phyloP scores from a whole-genome alignment of 2,797 vertebrate species.

The Dendrocincla fuliginosa region DNA sequence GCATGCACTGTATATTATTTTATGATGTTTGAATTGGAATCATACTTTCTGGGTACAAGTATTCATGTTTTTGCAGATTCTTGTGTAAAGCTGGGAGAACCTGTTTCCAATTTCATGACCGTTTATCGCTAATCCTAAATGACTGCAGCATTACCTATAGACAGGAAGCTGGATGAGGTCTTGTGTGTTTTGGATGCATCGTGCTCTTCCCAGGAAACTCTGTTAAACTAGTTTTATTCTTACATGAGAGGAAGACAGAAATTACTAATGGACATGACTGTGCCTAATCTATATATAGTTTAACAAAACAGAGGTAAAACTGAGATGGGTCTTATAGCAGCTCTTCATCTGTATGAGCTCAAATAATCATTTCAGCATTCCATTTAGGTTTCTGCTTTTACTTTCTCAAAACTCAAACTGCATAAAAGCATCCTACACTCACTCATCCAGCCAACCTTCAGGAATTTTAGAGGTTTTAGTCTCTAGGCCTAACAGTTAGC shows the following conservation, averaged over 20 bases:
- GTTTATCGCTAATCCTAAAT: conserved; percentile 80
- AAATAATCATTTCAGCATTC: conserved; percentile 4
- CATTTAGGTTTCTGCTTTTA: not conserved
- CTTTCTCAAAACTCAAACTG: not conserved
- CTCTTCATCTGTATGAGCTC: not conserved
- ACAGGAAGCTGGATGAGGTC: conserved; percentile 76
- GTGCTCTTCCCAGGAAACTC: conserved; percentile 72
- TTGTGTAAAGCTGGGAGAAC: conserved; percentile 73
- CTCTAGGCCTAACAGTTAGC: not conserved
- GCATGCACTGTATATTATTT: conserved; percentile 81
- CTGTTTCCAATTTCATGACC: conserved; percentile 81
- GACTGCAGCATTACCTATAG: conserved; percentile 78
- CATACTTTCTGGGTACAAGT: conserved; percentile 75
- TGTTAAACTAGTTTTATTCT: conserved; percentile 72
- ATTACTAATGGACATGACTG: conserved; percentile 62
- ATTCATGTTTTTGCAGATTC: conserved; percentile 79
- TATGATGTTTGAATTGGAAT: conserved; percentile 83
- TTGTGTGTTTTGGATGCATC: conserved; percentile 75
- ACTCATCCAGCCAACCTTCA: not conserved
- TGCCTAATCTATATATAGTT: conserved; percentile 72
- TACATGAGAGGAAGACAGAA: conserved; percentile 62
- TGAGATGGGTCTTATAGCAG: not conserved
- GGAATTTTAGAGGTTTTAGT: not conserved
- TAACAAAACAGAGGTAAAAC: conserved; percentile 37
- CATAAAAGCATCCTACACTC: not conserved